phyloP scores from a whole-genome alignment of 2,113 vertebrate genomes.

The Cromileptes altivelis region DNA sequence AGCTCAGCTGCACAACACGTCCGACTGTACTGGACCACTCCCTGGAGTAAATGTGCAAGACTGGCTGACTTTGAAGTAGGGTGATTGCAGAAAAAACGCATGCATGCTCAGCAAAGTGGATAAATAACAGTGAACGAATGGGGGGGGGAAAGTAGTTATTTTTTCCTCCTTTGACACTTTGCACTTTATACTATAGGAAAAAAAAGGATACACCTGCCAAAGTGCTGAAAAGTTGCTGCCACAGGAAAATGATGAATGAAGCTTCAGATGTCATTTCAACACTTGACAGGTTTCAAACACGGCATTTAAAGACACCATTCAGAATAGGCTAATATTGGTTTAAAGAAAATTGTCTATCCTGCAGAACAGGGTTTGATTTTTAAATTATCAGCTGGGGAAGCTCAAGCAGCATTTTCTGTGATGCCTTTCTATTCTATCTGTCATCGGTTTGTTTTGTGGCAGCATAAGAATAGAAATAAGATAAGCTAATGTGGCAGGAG shows the following conservation, averaged over 20 bases:
- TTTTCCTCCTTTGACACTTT: constrained; percentile 4
- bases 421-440: background rate
- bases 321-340: background rate
- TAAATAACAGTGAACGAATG: constrained; percentile 30
- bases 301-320: constrained; percentile 28
- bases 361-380: constrained; percentile 32
- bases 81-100: constrained; percentile 9
- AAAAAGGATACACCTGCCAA: constrained; percentile 33
- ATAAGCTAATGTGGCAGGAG: constrained; percentile 18
- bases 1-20: constrained; percentile 1
- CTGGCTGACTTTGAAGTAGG: constrained; percentile 17
- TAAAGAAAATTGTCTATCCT: constrained; percentile 9
- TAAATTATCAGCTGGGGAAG: background rate
- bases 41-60: constrained; percentile 24
- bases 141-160: background rate
- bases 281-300: constrained; percentile 45
- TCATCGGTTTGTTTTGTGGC: constrained; percentile 18
- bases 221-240: constrained; percentile 48
- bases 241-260: constrained; percentile 35
- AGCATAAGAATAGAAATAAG: constrained; percentile 17
- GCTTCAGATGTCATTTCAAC: constrained; percentile 43
- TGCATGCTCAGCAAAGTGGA: constrained; percentile 49
- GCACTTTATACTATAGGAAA: constrained; percentile 24
- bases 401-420: background rate
- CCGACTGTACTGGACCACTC: background rate